phyloP scores from a whole-genome alignment of 2,888 invertebrate genomes.

The Pachymerium ferrugineum region DNA sequence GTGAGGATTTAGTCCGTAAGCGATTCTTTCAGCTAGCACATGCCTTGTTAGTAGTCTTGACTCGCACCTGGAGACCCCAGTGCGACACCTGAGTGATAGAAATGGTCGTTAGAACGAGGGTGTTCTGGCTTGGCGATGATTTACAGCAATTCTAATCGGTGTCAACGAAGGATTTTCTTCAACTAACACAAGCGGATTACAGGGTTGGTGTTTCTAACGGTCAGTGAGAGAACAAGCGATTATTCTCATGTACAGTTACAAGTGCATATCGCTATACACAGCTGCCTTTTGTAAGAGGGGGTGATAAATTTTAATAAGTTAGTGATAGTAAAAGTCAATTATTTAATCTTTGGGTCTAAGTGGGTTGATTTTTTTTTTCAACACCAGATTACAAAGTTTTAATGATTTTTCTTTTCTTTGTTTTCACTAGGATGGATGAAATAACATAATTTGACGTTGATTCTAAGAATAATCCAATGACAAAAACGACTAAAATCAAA shows the following conservation, averaged over 20 bases:
- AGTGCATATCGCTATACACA: background rate
- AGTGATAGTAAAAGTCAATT: background rate
- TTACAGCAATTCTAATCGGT: constrained; percentile 13
- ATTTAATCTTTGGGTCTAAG: no score
- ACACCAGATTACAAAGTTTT: no score
- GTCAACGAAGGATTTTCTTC: constrained; percentile 5
- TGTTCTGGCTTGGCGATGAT: constrained; percentile 3
- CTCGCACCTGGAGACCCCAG: background rate
- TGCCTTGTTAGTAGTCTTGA: background rate
- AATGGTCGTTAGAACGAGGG: background rate
- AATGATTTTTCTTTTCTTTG: no score
- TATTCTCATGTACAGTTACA: background rate
- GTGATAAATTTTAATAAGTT: background rate
- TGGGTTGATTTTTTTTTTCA: no score
- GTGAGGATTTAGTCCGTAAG: background rate
- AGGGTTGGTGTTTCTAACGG: background rate
- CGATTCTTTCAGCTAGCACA: background rate
- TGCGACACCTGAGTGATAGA: background rate
- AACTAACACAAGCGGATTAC: background rate
- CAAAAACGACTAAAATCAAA: no score
- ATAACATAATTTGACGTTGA: no score
- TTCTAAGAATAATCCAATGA: no score
- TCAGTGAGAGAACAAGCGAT: background rate
- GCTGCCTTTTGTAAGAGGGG: background rate
- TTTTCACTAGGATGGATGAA: no score